Evolutionary conservation across 2,113 vertebrate genomes (phyloP).

Genomic region (Coptodon bakossiorum): DNA sequence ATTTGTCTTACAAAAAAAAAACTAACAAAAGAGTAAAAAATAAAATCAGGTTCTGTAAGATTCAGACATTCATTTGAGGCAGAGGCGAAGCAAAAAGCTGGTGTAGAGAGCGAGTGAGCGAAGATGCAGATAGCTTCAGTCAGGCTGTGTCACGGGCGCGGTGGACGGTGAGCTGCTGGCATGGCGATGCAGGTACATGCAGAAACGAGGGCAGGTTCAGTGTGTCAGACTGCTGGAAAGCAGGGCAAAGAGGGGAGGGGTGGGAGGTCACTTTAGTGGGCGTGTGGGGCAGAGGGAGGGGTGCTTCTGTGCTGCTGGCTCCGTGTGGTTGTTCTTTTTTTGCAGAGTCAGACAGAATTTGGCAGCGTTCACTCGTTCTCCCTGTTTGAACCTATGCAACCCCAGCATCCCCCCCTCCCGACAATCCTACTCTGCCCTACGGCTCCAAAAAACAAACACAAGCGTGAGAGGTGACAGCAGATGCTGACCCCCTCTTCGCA

Average conservation of each 20-base stretch:
- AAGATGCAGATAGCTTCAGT: background rate
- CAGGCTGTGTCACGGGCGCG: background rate
- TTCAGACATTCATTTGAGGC: background rate
- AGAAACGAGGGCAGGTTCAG: slow-evolving; percentile 55
- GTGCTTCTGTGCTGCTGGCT: background rate
- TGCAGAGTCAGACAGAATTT: slow-evolving; percentile 44
- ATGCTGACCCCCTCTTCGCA: background rate
- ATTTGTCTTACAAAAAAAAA: background rate
- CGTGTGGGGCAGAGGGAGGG: background rate
- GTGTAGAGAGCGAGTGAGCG: background rate
- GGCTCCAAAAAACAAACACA: slow-evolving; percentile 1
- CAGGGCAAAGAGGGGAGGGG: background rate
- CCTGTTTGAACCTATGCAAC: background rate
- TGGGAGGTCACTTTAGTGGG: background rate
- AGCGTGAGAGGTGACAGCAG: background rate
- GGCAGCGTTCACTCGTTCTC: slow-evolving; percentile 10
- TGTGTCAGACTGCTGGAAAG: slow-evolving; percentile 59
- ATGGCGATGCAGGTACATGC: slow-evolving; percentile 25
- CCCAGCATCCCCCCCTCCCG: background rate
- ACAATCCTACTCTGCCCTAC: background rate
- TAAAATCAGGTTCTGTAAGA: background rate
- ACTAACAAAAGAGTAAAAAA: background rate
- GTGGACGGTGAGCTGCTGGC: slow-evolving; percentile 15
- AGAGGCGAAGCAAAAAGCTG: background rate
- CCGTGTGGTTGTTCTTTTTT: slow-evolving; percentile 9